Base-by-base conservation (phyloP, 2,888 invertebrate species). In the Limenitis camilla region DNA sequence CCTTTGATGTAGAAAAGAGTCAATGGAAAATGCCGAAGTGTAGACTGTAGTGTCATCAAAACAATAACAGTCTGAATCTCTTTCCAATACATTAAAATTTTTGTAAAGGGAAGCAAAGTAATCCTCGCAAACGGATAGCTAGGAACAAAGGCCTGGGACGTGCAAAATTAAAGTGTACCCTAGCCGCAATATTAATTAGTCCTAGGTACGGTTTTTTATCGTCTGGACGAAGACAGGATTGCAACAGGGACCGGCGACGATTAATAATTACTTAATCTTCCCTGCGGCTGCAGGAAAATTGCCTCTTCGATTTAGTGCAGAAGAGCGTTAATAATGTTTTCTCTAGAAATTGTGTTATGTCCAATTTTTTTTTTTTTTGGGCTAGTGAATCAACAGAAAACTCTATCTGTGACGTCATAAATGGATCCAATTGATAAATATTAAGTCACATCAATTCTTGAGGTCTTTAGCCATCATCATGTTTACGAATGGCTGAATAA, bases 211-310 rank as follows among this genome's bases (percentile, higher is more conserved):
- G 65, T 76, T 77, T 78, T 76, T 76, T 74, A 73, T 71, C 51
- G 63, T 67, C 70, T 64, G 69, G 68, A 62, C 52, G 45, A 67
- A 63, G 63, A 66, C 56, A 61, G 66, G 71, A 72, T 76, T 55
- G 63, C 49, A 50, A 43, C 39, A 43, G 61, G 61, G 69, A 74
- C 71, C 67, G 66, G 59, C 68, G 71, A 63, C 71, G 68, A 66
- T 72, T 73, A 74, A 74, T 78, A 72, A 76, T 76, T 72, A 73
- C 74, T 72, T 69, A 73, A 71, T 72, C 70, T 72, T 64, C 64
- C 68, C 72, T 68, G 72, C 66, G 66, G 67, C 67, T 67, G 66
- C 62, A 61, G 71, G 68, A 67, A 68, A 72, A 74, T 74, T 71
- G 68, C 69, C 60, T 64, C 61, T 59, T 63, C 53, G 45, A 52